Evolutionary conservation across 1,140 invertebrate genomes (phyloP), one percentile per base, ranked within the genome.

Genomic region (Elymnias hypermnestra): DNA sequence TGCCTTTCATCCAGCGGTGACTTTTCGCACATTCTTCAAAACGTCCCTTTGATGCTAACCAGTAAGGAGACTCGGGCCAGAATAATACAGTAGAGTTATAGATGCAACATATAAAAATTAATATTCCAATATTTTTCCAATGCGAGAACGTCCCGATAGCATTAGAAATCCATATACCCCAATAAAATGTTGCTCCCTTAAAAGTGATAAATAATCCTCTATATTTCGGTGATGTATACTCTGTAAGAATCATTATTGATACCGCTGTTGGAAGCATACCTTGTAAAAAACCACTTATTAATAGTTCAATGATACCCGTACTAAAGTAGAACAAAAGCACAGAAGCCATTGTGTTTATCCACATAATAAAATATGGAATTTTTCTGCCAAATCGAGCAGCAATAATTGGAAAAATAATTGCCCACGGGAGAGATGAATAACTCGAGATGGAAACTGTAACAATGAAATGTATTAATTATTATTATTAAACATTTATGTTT

Each of bases 171-270:
- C 59, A 68, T 6, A 67, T 37, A 7, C 63, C 63, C 56, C 50
- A 62, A 28, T 58, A 58, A 25, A 64, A 60, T 13, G 55, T 53
- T 8, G 56, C 57, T 0, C 65, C 54, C 28, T 62, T 55, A 1
- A 72, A 36, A 10, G 61, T 58, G 12, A 69, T 26, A 37, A 72
- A 63, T 5, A 69, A 28, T 0, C 68, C 65, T 35, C 68, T 38
- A 13, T 66, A 63, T n/a, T 36, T 25, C 0, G 68, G 63, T 9
- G 33, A 47, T 2, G 38, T 23, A 17, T 64, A 72, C 38, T 72
- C 68, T 0, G 60, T 53, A 0, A 63, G 13, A 7, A 72, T 48
- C n/a, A 63, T 52, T 5, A 62, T 42, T 1, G 53, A 38, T 0
- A 66, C 36, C 25, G 59, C 57, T 23, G 44, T 37, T 8, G 22